Evolutionary conservation across 2,888 invertebrate species (phyloP), one percentile per base, ranked within the genome.

Genomic region (Melinaea marsaeus): DNA sequence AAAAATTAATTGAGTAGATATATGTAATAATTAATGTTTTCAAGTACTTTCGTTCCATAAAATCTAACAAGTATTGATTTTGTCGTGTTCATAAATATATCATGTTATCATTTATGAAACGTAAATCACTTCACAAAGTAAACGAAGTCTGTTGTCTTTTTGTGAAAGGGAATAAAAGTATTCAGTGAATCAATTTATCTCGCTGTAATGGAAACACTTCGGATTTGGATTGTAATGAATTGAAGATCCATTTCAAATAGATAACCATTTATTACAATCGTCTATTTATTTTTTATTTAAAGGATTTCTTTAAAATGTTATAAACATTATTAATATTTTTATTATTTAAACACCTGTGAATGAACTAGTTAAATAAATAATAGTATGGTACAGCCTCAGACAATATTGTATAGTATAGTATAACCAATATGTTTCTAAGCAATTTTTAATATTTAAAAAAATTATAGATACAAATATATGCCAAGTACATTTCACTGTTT

Each of bases 141-240:
- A 65, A 63, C 61, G 59, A 63, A 57, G 57, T 47, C 58, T 56
- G 62, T 59, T 67, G 61, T 55, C 57, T 48, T 63, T 67, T 63
- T 67, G 67, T 67, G 48, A 65, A 63, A 61, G 63, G 51, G 61
- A 69, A 71, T 68, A 68, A 68, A 69, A 71, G 64, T 68, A 66
- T 65, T 48, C 60, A 63, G 55, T 34, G 69, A 61, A 66, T 68
- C 69, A 68, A 68, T 71, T 69, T 71, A 71, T 71, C 65, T 68
- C 60, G 34, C 63, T 60, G 65, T 60, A 63, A 67, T 63, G 65
- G 63, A 59, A 65, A 48, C 67, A 61, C 61, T 60, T 63, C 55
- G 59, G 58, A 62, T 64, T 65, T 61, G 33, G 55, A 57, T 56
- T 46, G 61, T 67, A 67, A 67, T 67, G 65, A 67, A 67, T 67